Evolutionary conservation across 2,113 vertebrate genomes (phyloP), one percentile per base, ranked within the genome.

Genomic region (Campylorhamphus procurvoides): DNA sequence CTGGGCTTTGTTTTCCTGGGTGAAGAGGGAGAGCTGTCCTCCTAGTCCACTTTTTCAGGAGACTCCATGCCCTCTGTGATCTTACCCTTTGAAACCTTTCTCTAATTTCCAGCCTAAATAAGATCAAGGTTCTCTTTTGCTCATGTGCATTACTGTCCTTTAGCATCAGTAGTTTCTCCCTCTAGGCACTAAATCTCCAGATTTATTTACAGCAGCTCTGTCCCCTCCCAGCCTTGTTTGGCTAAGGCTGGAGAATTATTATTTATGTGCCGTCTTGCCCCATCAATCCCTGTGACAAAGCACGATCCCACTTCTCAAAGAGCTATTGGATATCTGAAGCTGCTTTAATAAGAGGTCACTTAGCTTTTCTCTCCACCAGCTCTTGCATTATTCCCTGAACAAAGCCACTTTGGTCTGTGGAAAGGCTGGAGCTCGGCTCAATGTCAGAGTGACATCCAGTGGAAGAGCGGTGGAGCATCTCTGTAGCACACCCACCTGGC

Each of bases 371-470:
- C 63, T 83, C 80, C 52, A 78, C 39, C 68, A 83, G 72, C 89
- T 87, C 44, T 13, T 77, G 78, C 85, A n/a, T 88, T 88, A 67
- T 91, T 91, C 82, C 67, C 92, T 39, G 77, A 90, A 80, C 93
- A 96, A 87, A 96, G 24, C 50, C 82, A 25, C 59, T 91, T 40
- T 69, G 84, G 55, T 66, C 46, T 86, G 67, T 1, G 16, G 31
- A n/a, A 71, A 74, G 62, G 5, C 67, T 56, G 59, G 89, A 62
- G 53, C 87, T 89, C 20, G 29, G 49, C 91, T 96, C 94, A 94
- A 80, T 83, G 96, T 96, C 94, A 90, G 78, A 52, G 90, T 95
- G 93, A 93, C 92, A 93, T 91, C 87, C 95, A 93, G 84, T 59
- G 94, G 91, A 40, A 85, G 87, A 89, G 91, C 3, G 0, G 68